Evolutionary conservation across 1,140 invertebrate genomes (phyloP).

Genomic region (Whitmania pigra): DNA sequence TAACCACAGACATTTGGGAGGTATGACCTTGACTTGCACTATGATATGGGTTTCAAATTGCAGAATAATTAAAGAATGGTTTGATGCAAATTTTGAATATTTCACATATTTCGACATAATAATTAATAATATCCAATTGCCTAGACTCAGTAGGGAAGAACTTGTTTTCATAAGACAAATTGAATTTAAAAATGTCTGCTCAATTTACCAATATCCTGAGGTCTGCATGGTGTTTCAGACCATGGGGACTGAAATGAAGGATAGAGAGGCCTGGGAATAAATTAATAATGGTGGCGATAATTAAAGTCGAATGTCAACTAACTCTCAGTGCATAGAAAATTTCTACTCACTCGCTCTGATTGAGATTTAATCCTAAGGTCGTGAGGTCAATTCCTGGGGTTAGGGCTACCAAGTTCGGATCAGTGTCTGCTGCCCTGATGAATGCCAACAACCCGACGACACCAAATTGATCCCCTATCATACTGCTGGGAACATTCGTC

Average conservation of each 20-base stretch:
- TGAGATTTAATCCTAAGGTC: conserved; percentile 84
- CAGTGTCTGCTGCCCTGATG: conserved; percentile 88
- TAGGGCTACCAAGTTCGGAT: conserved; percentile 83
- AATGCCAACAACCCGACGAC: conserved; percentile 95
- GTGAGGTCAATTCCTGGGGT: conserved; percentile 93
- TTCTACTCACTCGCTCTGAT: conserved; percentile 13
- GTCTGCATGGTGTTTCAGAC: conserved; percentile 89
- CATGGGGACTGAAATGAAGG: conserved; percentile 94
- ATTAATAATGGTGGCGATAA: too few species aligned
- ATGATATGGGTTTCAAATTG: too few species aligned
- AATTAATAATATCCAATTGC: too few species aligned
- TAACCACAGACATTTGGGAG: too few species aligned
- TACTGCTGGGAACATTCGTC: conserved; percentile 90
- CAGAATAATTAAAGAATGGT: neutral
- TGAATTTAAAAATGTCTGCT: too few species aligned
- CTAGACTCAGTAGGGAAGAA: too few species aligned
- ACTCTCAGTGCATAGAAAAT: neutral
- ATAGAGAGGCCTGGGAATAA: conserved; percentile 58
- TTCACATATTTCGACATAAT: too few species aligned
- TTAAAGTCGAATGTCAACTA: too few species aligned
- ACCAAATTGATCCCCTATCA: conserved; percentile 98
- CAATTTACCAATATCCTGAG: conserved; percentile 71
- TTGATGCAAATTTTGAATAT: neutral
- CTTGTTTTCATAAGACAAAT: too few species aligned
- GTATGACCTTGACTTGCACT: too few species aligned